Base-by-base conservation (phyloP, 1,140 invertebrate species). In the Trichonephila clavata region DNA sequence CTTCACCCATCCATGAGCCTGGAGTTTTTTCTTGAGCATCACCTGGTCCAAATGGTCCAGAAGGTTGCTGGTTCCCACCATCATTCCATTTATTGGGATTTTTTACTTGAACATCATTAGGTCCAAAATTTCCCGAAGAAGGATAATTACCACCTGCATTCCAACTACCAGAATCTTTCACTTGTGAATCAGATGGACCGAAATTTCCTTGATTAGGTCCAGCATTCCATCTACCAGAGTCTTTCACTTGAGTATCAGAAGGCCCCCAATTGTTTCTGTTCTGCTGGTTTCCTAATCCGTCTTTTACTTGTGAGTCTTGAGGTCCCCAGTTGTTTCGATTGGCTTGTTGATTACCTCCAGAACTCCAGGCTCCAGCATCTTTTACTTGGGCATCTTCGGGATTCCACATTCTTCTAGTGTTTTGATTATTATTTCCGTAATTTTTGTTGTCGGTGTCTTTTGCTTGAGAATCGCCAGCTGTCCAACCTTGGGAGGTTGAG, bases 11-110 rank as follows among this genome's bases (percentile, higher is more conserved):
- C 89, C 71, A 83, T 43, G 77, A 13, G 16, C 50, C 24, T 7
- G 43, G 39, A 60, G 21, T 20, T 92, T 92, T 86, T 59, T 39
- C 65, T 61, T 92, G 83, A 24, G 80, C 27, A 27, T 88, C 93
- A 0, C 2, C 43, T 43, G 57, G 39, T 27, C 39, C 43, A 71
- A 68, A 57, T 7, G 50, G 60, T 16, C 88, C 71, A 86, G 43
- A 13, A 24, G 57, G 84, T 24, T 68, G 39, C 20, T 50, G 43
- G 24, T 24, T 96, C 96, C 94, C 96, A 96, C 95, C 96, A 96
- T 86, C 65, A 18, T 87, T 94, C 61, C 93, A 92, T 86, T 81
- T 94, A 60, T 94, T 71, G 24, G 57, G n/a, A 50, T 86, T 84
- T 93, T 94, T 94, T 77, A 91, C 86, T 80, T 94, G 86, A 43